Evolutionary conservation across 2,888 invertebrate species (phyloP), one percentile per base, ranked within the genome.

Genomic region (Andrena flavipes): DNA sequence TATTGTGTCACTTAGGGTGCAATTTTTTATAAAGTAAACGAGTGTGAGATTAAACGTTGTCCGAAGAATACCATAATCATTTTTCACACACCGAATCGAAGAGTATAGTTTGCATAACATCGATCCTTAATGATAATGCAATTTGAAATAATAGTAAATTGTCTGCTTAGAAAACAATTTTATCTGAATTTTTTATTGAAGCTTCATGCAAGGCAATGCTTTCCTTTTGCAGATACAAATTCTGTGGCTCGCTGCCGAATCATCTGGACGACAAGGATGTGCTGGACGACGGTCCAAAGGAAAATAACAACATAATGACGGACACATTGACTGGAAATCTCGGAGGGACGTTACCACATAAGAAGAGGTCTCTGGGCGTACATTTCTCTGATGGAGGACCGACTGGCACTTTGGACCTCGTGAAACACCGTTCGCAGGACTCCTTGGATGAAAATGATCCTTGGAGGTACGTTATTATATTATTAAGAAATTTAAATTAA

Each of bases 241-340:
- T 95, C 82, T 95, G 95, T 90, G 95, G 95, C 80, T 97, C 96
- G 56, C 92, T 97, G 88, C 97, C 97, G 10, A 96, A 96, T 94
- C 96, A 96, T 91, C 94, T 97, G 90, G 96, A 96, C 87, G 95
- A 96, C 68, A 94, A 96, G 87, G 95, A 96, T 87, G 92, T 95
- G 20, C 74, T 91, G 73, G 90, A 90, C 70, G 95, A 95, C 84
- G 95, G 95, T 69, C 88, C 91, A 62, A 83, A 91, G 48, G 93
- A 95, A 76, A 95, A 95, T 71, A 96, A 96, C 89, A 96, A 96
- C 88, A 95, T 95, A 90, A 91, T 92, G 86, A 91, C 94, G 83
- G 93, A 93, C 65, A 93, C 91, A 8, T 91, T 93, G 70, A 80
- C 85, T 71, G 93, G 92, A 30, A 93, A 92, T 86, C 90, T 94